Base-by-base conservation (phyloP, 2,888 invertebrate species). In the Ectemnius lituratus region DNA sequence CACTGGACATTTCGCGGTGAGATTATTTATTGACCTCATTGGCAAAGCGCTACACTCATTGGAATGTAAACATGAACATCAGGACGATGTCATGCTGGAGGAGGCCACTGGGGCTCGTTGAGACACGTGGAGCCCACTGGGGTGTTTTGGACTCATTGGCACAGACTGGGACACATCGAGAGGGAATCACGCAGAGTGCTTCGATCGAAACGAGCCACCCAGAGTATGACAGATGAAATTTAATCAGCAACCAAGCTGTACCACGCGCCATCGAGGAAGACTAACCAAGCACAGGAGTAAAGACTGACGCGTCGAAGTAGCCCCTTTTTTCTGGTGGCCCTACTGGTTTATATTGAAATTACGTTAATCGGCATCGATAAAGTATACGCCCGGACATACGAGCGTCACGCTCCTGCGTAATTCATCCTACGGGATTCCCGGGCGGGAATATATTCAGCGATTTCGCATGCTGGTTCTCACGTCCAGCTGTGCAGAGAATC, bases 401-500 rank as follows among this genome's bases (percentile, higher is more conserved):
- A 66, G 71, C 72, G 63, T 68, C 72, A 75, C 73, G 73, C 61
- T 27, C 67, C 11, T 28, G 68, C 62, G 75, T 72, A 79, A 81
- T 81, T 82, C 76, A 82, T 82, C 80, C 70, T 66, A 71, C 62
- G 62, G 11, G n/a, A 75, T 73, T 72, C 72, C 37, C 37, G 37
- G 37, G 81, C 72, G 79, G 69, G 75, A 80, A 80, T 77, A 66
- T 78, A 80, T 82, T 80, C 78, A 73, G 73, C 76, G 77, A 82
- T 82, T 78, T 76, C 68, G 78, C 73, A 75, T 78, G 79, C 83
- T 72, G 73, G 70, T 76, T 76, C 75, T 81, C 81, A 83, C 79
- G 81, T 79, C 79, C 79, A 82, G 75, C 81, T 81, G 82, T 77
- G 84, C 79, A 78, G 82, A 82, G 80, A 81, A 78, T 37, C 75